Percentiles rank a stretch among this genome's conserved stretches.
phyloP scores from a whole-genome alignment of 2,113 vertebrate species.

The Ornithorhynchus anatinus region DNA sequence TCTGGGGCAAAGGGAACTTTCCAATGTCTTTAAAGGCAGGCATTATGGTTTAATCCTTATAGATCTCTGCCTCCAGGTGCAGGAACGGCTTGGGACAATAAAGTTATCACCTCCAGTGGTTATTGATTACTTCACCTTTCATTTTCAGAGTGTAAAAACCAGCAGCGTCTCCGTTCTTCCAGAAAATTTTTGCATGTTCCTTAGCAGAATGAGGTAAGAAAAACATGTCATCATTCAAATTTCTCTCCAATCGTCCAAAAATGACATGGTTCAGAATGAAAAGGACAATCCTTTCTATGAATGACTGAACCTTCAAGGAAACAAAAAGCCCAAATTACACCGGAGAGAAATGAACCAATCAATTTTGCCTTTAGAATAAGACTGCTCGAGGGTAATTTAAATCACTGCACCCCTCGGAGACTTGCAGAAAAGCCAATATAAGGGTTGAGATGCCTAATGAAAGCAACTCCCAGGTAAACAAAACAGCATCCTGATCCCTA shows the following conservation, averaged over 20 bases:
- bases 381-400: background rate
- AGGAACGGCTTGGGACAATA: fast-evolving
- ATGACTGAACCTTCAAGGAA: constrained; percentile 81
- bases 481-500: no score
- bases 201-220: constrained; percentile 80
- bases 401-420: fast-evolving
- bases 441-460: no score
- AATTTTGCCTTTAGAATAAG: background rate
- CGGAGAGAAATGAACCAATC: constrained; percentile 10
- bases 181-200: constrained; percentile 87
- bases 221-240: constrained; percentile 69
- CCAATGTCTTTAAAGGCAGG: fast-evolving
- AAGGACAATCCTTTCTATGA: constrained; percentile 87
- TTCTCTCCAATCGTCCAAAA: constrained; percentile 79
- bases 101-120: background rate
- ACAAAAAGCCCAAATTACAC: constrained; percentile 25
- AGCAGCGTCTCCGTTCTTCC: constrained; percentile 80
- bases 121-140: constrained; percentile 77
- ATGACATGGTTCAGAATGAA: constrained; percentile 88
- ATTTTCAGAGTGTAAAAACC: constrained; percentile 89
- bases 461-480: no score
- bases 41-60: background rate
- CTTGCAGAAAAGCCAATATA: background rate
- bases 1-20: fast-evolving
- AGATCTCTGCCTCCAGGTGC: no score